These are phyloP conservation scores for Pogona vitticeps DNA, from an alignment of 2,113 vertebrate species.

Conservation along the genomic window DNA sequence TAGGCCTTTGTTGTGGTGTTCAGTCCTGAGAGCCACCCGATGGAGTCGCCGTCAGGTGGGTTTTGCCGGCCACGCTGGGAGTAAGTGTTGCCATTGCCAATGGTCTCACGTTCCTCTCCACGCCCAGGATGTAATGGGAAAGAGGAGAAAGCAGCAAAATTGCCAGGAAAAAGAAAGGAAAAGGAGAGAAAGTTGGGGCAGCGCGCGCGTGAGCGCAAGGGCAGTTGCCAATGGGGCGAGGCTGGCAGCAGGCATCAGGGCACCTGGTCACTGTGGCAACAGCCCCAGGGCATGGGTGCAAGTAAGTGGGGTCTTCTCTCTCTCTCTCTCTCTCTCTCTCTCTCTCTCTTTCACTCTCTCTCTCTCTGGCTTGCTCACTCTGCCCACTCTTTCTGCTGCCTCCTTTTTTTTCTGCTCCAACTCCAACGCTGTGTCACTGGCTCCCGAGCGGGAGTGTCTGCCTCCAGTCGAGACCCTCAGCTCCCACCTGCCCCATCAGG, in stretches of 20 bases:
- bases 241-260: fast-evolving
- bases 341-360: too few species aligned
- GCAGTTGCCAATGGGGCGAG: too few species aligned
- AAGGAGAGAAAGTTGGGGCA: fast-evolving
- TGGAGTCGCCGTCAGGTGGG: too few species aligned
- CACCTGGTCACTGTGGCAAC: neutral
- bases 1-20: neutral
- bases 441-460: neutral
- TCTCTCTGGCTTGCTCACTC: too few species aligned
- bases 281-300: constrained; percentile 53
- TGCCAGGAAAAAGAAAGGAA: neutral
- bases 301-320: constrained; percentile 56
- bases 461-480: neutral
- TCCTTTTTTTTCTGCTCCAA: neutral
- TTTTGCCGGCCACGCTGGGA: too few species aligned
- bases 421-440: neutral
- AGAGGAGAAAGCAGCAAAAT: neutral
- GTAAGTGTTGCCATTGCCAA: too few species aligned
- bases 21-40: neutral
- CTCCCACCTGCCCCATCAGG: neutral
- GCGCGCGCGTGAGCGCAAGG: too few species aligned
- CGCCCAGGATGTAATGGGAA: neutral
- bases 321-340: neutral
- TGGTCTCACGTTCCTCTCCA: too few species aligned
- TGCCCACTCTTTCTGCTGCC: neutral